These are phyloP conservation scores for Chrysocyon brachyurus DNA, from an alignment of 2,797 vertebrate species.

Conservation along the genomic window DNA sequence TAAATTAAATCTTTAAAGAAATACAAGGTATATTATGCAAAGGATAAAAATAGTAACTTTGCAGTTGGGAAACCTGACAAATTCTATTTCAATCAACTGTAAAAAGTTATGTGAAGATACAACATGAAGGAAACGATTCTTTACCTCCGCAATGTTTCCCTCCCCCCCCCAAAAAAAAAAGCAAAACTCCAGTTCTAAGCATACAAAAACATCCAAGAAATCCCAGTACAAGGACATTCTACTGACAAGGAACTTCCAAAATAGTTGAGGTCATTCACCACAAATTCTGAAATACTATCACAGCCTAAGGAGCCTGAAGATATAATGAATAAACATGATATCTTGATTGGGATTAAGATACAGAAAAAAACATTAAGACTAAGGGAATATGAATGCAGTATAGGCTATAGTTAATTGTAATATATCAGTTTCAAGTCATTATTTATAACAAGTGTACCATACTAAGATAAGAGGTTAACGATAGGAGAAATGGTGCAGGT, in stretches of 20 bases:
- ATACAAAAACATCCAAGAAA: not conserved
- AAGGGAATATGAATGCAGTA: not conserved
- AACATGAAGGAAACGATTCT: not conserved
- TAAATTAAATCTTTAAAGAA: too few species aligned
- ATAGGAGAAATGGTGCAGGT: not conserved
- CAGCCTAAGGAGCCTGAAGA: not conserved
- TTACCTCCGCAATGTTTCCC: not conserved
- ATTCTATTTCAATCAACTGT: not conserved
- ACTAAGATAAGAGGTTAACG: not conserved
- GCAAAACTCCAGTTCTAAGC: not conserved
- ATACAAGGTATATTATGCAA: not conserved
- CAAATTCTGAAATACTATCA: not conserved
- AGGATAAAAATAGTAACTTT: not conserved
- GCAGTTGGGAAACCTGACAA: not conserved
- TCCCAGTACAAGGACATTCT: not conserved
- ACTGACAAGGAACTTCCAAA: not conserved
- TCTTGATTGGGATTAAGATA: not conserved
- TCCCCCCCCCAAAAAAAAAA: not conserved
- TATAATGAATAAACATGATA: not conserved
- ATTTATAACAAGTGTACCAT: not conserved
- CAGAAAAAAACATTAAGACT: not conserved
- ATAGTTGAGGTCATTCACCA: not conserved
- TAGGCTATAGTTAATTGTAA: not conserved
- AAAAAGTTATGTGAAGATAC: not conserved
- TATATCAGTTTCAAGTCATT: not conserved